Evolutionary conservation across 2,113 vertebrate species (phyloP).

Genomic region (Elephantulus edwardii): DNA sequence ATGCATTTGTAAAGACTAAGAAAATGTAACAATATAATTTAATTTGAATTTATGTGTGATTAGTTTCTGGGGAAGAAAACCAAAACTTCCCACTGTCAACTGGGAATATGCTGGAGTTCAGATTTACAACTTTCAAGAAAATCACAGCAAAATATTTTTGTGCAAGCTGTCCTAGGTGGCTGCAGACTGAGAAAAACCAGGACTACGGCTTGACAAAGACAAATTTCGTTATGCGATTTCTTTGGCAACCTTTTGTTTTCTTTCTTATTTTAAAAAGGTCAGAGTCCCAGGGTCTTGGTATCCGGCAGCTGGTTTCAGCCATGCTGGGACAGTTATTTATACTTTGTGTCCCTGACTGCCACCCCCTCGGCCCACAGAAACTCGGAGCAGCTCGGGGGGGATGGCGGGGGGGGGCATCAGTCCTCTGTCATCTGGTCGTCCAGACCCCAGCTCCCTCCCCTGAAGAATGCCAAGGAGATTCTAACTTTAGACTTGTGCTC

Average conservation of each 20-base stretch:
- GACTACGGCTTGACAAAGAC: constrained; percentile 48
- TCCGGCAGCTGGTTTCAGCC: constrained; percentile 42
- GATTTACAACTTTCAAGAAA: constrained; percentile 19
- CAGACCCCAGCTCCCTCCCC: neutral
- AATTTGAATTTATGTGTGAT: neutral
- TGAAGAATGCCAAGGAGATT: neutral
- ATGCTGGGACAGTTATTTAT: neutral
- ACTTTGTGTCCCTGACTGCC: neutral
- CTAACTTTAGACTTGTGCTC: neutral
- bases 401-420: too few species aligned
- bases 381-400: neutral
- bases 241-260: constrained; percentile 40
- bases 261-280: constrained; percentile 66
- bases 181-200: constrained; percentile 57
- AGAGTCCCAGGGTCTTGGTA: constrained; percentile 53
- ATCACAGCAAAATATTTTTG: constrained; percentile 10
- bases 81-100: neutral
- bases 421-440: neutral
- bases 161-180: constrained; percentile 41
- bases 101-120: neutral
- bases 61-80: neutral
- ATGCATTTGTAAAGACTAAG: constrained; percentile 21
- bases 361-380: neutral
- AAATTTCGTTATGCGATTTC: constrained; percentile 46
- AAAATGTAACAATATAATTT: neutral